phyloP scores from a whole-genome alignment of 2,888 invertebrate genomes.

The Philhelius pedissequus region DNA sequence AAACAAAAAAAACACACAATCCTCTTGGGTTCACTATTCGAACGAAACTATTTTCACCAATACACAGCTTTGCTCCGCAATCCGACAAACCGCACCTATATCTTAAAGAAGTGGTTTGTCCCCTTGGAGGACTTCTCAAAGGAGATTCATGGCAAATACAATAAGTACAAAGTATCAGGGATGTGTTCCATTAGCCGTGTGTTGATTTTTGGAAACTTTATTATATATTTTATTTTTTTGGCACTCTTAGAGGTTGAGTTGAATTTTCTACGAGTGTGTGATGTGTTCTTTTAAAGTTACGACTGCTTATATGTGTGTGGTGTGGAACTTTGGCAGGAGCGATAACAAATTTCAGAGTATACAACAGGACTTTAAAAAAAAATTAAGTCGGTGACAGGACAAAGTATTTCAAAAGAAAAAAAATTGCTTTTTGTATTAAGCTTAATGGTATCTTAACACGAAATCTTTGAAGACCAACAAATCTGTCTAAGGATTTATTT shows the following conservation, averaged over 20 bases:
- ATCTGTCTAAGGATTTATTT: too few species aligned
- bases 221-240: background rate
- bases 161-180: conserved; percentile 1
- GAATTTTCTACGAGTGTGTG: conserved; percentile 1
- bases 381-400: background rate
- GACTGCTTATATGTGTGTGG: conserved; percentile 1
- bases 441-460: too few species aligned
- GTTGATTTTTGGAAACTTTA: background rate
- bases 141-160: background rate
- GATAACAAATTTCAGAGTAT: background rate
- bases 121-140: conserved; percentile 3
- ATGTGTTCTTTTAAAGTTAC: conserved; percentile 1
- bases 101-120: conserved; percentile 34
- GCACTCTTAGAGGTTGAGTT: background rate
- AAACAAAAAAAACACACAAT: conserved; percentile 1
- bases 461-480: too few species aligned
- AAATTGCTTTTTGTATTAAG: too few species aligned
- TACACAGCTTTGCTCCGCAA: background rate
- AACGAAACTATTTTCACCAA: conserved; percentile 30
- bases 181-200: background rate
- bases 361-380: background rate
- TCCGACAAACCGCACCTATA: conserved; percentile 41
- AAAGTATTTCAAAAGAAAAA: background rate
- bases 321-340: background rate
- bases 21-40: conserved; percentile 31